Evolutionary conservation across 1,140 invertebrate species (phyloP).

Genomic region (Oscheius sp.): DNA sequence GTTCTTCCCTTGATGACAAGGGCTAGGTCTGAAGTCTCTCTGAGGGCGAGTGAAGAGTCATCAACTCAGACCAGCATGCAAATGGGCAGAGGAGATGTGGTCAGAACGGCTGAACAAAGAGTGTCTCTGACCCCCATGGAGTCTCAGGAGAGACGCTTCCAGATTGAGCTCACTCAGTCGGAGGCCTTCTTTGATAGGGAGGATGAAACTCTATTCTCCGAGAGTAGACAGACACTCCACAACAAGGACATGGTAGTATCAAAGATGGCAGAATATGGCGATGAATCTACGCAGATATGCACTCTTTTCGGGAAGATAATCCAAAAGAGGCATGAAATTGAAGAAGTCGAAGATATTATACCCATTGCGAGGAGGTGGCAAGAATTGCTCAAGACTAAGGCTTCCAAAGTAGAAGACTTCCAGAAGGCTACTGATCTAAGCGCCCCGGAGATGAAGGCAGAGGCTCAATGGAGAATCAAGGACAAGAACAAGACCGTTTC

Average conservation of each 20-base stretch:
- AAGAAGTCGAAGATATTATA: conserved; percentile 22
- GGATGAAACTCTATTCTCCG: conserved; percentile 11
- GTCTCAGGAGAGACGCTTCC: conserved; percentile 26
- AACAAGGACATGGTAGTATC: conserved; percentile 13
- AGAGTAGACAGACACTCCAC: conserved; percentile 9
- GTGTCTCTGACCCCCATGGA: conserved; percentile 8
- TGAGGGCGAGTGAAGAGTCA: conserved; percentile 3
- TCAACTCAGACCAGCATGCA: not conserved
- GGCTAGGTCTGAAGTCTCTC: not conserved
- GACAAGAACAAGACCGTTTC: not conserved
- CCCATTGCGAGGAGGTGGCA: conserved; percentile 23
- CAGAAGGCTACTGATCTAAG: not conserved
- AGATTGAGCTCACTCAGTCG: conserved; percentile 24
- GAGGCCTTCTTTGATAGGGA: conserved; percentile 19
- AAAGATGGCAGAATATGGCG: conserved; percentile 18
- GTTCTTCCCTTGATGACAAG: conserved; percentile 8
- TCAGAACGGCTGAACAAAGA: conserved; percentile 16
- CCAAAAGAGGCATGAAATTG: conserved; percentile 32
- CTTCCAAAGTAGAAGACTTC: conserved; percentile 3
- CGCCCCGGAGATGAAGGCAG: not conserved
- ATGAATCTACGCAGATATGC: conserved; percentile 30
- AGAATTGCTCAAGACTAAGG: conserved; percentile 24
- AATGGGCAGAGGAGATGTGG: conserved; percentile 22
- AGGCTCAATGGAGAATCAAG: not conserved
- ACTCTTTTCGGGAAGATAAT: conserved; percentile 36